Evolutionary conservation across 2,113 vertebrate genomes (phyloP), one percentile per base, ranked within the genome.

Genomic region (Anarhynchus alexandrinus): DNA sequence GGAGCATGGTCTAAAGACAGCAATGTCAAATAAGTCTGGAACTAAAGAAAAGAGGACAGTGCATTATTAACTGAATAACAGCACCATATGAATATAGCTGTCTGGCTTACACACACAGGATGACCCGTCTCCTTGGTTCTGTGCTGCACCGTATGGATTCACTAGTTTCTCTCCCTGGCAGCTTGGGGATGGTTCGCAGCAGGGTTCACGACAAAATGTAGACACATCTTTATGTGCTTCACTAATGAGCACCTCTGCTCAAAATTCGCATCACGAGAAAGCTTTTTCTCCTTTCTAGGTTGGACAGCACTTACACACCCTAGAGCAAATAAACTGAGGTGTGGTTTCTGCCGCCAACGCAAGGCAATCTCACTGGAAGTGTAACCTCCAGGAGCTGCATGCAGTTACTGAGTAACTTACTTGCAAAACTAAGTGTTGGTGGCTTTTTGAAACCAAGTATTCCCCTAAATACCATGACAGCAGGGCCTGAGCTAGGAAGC

Each of bases 101-200:
- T 40, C 22, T 40, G 17, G 8, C 16, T 82, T 36, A 62, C 1
- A 66, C 4, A 36, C 32, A 6, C 26, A 42, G 64, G 21, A 38
- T 55, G 42, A 67, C 32, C 42, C 21, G 2, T 20, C 9, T 74
- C 10, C 2, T 77, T 81, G 21, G 7, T 49, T 86, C 54, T 61
- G 30, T 29, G 32, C 27, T 80, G 43, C 6, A 16, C n/a, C n/a
- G 5, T 8, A 19, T 40, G 22, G 16, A 27, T 54, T 83, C 26
- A 69, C 12, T 10, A 36, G 3, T 32, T 57, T 67, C 70, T 86
- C 8, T 11, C 23, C 45, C 14, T 64, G 45, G 40, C 21, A 80
- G 11, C 26, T 4, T 67, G 21, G 34, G 6, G 5, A 34, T 6
- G 6, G 13, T 6, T 86, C 3, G 1, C 4, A 0, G 26, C 23